Evolutionary conservation across 2,797 vertebrate species (phyloP), one percentile per base, ranked within the genome.

Genomic region (Chrosomus eos): DNA sequence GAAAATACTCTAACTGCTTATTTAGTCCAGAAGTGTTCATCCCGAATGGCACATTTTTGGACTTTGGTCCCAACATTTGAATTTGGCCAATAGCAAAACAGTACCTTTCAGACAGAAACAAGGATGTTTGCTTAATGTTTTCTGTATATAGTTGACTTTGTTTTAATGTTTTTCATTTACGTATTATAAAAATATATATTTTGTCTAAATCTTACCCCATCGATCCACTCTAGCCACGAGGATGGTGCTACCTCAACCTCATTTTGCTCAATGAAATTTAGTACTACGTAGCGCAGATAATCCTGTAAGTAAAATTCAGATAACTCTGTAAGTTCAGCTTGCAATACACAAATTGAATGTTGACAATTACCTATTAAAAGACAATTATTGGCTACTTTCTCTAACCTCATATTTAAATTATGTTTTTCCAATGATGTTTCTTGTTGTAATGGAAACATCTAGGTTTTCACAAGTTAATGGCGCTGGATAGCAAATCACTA

Each of bases 231-330:
- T 4, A 80, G 26, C 62, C 77, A 67, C 0, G 2, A 31, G 13
- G 77, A 67, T 45, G 77, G 77, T 80, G 60, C 51, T 4, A 55
- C 74, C 51, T 60, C 74, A 18, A 77, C 21, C 74, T 77, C 74
- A 77, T 60, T 55, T 33, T 77, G 28, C 45, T 77, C 51, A 53
- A 11, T 77, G 53, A 77, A 77, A 77, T 60, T 51, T 21, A 77
- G 28, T 19, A 38, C 21, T 33, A 77, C 53, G 4, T 58, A 77
- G 18, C 33, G 5, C 4, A 55, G 53, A 77, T 58, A 55, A 53
- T 60, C 31, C 53, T 77, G 74, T 58, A 55, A 77, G 21, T 55
- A 58, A 55, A 60, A 23, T 23, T 55, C 5, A 4, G 31, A 77
- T 77, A 77, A 53, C 58, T 77, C 31, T 77, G 21, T 36, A 58